Evolutionary conservation across 2,113 vertebrate genomes (phyloP).

Genomic region (Triplophysa tibetana): DNA sequence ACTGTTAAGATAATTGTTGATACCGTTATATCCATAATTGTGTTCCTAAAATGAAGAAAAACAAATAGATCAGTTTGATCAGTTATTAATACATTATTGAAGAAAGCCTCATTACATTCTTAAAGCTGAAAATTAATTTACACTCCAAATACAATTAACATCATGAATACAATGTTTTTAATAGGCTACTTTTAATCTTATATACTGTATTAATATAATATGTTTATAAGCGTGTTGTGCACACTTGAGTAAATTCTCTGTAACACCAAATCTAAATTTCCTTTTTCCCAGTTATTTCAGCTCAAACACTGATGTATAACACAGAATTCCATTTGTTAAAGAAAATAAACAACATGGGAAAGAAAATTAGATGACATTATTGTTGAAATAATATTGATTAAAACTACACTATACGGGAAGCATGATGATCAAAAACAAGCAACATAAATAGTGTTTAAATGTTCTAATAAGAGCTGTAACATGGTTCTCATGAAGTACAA

Average conservation of each 20-base stretch:
- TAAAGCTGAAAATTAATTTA: too few species aligned
- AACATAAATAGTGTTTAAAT: not conserved
- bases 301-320: not conserved
- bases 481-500: not conserved
- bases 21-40: too few species aligned
- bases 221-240: too few species aligned
- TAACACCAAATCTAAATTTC: not conserved
- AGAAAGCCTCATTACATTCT: too few species aligned
- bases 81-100: too few species aligned
- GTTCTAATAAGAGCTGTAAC: not conserved
- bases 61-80: too few species aligned
- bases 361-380: not conserved
- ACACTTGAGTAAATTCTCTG: not conserved
- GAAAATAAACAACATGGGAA: not conserved
- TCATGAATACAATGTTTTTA: too few species aligned
- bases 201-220: too few species aligned
- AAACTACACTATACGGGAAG: conserved; percentile 4
- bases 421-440: not conserved
- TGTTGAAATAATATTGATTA: conserved; percentile 14
- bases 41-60: too few species aligned
- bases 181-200: too few species aligned
- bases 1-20: too few species aligned
- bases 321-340: not conserved
- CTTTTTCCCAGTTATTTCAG: not conserved
- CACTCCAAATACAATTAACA: too few species aligned